phyloP scores from a whole-genome alignment of 2,113 vertebrate species.

The Rhabdornis inornatus region DNA sequence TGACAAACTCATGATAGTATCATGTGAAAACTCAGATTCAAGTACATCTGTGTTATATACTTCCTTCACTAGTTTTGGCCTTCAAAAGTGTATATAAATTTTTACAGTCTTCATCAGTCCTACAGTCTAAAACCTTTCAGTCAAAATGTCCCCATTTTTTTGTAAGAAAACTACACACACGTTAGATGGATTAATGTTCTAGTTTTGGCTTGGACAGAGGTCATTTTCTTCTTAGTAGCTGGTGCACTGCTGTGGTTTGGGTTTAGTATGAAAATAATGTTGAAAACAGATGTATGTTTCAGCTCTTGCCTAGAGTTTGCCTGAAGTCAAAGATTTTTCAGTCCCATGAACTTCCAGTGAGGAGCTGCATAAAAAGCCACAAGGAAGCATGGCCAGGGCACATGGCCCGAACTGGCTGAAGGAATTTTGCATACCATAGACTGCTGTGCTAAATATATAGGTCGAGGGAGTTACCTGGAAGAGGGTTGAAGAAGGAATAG shows the following conservation, averaged over 20 bases:
- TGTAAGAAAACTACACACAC: background rate
- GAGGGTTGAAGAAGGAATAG: background rate
- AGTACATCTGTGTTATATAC: background rate
- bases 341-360: background rate
- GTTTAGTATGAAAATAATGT: background rate
- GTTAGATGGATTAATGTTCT: background rate
- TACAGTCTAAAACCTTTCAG: background rate
- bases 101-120: background rate
- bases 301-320: background rate
- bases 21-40: background rate
- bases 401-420: fast-evolving
- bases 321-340: background rate
- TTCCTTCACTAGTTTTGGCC: background rate
- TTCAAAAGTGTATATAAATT: background rate
- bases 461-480: background rate
- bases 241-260: background rate
- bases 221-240: background rate
- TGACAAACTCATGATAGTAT: background rate
- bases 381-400: background rate
- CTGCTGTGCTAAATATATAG: no score
- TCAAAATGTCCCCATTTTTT: background rate
- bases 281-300: background rate
- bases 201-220: background rate
- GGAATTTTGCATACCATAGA: background rate
- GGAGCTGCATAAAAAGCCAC: background rate